A percentile compares a stretch with the other conserved stretches of the same genome.
Evolutionary conservation across 2,113 vertebrate genomes (phyloP).

Genomic region (Leptocoma aspasia): DNA sequence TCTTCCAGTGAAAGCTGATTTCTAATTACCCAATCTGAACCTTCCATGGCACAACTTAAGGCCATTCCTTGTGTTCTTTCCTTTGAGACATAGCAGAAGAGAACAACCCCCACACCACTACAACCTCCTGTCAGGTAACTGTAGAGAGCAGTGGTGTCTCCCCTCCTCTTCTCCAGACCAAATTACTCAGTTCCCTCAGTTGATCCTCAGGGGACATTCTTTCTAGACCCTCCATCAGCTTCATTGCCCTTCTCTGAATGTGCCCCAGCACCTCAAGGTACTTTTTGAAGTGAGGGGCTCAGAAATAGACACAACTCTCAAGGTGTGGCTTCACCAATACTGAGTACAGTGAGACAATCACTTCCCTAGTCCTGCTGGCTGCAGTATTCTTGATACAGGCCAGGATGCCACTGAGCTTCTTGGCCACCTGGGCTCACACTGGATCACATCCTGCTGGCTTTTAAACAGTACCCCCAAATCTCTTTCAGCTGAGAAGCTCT

Average conservation of each 20-base stretch:
- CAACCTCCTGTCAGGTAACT: not conserved
- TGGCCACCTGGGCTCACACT: not conserved
- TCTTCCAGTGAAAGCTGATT: not conserved
- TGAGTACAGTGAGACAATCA: not conserved
- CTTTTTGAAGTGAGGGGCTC: not conserved
- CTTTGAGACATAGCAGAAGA: not conserved
- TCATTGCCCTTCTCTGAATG: not conserved
- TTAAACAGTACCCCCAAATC: not conserved
- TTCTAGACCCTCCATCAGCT: not conserved
- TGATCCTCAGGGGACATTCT: too few species aligned
- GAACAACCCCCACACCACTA: rapidly evolving
- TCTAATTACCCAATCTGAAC: not conserved
- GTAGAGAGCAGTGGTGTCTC: not conserved
- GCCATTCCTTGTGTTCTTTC: not conserved
- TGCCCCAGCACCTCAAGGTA: not conserved
- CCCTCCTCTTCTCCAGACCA: not conserved
- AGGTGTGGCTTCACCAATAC: not conserved
- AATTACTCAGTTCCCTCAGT: not conserved
- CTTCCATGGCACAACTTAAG: not conserved
- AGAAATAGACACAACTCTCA: not conserved
- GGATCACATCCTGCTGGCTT: not conserved
- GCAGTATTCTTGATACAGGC: not conserved
- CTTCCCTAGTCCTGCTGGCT: not conserved
- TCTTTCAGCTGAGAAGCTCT: not conserved
- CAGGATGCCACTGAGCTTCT: not conserved